Evolutionary conservation across 1,140 invertebrate genomes (phyloP).

Genomic region (Drosophila athabasca): DNA sequence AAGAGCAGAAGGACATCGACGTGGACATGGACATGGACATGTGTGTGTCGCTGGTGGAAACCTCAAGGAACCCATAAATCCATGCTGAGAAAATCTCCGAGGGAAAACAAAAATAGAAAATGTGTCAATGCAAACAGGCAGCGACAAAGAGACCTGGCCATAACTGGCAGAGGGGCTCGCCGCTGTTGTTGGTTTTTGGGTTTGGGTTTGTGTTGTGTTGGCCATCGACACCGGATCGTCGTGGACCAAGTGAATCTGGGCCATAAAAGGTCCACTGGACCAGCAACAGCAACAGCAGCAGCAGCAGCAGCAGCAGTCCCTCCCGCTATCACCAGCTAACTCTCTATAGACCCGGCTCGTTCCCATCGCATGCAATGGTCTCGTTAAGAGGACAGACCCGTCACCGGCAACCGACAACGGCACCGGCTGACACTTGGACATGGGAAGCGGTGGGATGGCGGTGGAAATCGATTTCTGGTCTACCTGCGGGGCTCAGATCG

Average conservation of each 20-base stretch:
- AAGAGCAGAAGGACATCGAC: background rate
- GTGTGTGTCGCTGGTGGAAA: constrained; percentile 23
- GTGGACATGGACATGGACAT: constrained; percentile 8
- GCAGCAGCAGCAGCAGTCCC: background rate
- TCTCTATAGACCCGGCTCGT: constrained; percentile 11
- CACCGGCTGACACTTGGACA: constrained; percentile 52
- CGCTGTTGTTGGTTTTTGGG: background rate
- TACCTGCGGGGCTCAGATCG: constrained; percentile 23
- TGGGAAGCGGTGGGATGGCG: constrained; percentile 48
- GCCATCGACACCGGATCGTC: constrained; percentile 20
- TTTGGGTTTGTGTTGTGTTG: constrained; percentile 22
- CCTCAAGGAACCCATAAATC: constrained; percentile 74
- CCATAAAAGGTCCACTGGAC: constrained; percentile 35
- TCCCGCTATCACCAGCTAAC: too few species aligned
- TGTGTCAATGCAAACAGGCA: constrained; percentile 68
- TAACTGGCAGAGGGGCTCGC: too few species aligned
- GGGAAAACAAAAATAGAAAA: constrained; percentile 63
- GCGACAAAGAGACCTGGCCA: constrained; percentile 13
- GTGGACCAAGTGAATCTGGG: constrained; percentile 56
- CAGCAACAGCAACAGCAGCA: too few species aligned
- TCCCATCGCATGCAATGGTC: constrained; percentile 57
- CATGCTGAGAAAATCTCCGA: constrained; percentile 42
- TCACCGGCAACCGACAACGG: constrained; percentile 7
- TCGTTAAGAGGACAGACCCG: constrained; percentile 43
- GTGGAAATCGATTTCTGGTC: constrained; percentile 45